These are phyloP conservation scores for Alloplasta piceator DNA, from an alignment of 2,888 invertebrate genomes.

Conservation along the genomic window DNA sequence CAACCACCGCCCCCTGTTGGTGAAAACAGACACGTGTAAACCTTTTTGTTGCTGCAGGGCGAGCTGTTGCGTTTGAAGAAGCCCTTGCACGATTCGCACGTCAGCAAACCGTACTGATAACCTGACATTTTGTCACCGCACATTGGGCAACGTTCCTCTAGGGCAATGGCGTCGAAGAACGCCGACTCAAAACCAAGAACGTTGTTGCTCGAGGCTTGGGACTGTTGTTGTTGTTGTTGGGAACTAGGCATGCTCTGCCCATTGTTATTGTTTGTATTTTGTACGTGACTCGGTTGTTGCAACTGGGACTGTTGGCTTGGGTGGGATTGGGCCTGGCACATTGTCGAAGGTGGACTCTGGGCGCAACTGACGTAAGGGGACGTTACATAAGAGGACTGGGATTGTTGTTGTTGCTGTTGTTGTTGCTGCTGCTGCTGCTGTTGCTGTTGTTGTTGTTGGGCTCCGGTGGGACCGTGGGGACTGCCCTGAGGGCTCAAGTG, in stretches of 20 bases:
- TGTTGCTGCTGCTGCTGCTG: constrained; percentile 82
- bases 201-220: constrained; percentile 74
- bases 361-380: constrained; percentile 85
- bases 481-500: constrained; percentile 91
- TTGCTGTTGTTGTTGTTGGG: constrained; percentile 81
- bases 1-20: constrained; percentile 73
- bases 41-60: constrained; percentile 90
- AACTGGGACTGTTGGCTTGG: constrained; percentile 69
- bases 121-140: constrained; percentile 90
- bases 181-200: constrained; percentile 84
- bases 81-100: constrained; percentile 91
- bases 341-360: constrained; percentile 79
- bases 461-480: constrained; percentile 84
- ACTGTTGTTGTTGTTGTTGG: constrained; percentile 85
- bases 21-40: constrained; percentile 88
- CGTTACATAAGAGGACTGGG: constrained; percentile 82
- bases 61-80: constrained; percentile 88
- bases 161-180: constrained; percentile 84
- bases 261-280: constrained; percentile 74
- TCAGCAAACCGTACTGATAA: constrained; percentile 90
- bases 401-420: constrained; percentile 77
- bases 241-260: constrained; percentile 73
- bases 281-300: constrained; percentile 61
- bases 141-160: constrained; percentile 89
- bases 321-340: constrained; percentile 79